Evolutionary conservation across 1,140 invertebrate species (phyloP), one percentile per base, ranked within the genome.

Genomic region (Trachymyrmex septentrionalis): DNA sequence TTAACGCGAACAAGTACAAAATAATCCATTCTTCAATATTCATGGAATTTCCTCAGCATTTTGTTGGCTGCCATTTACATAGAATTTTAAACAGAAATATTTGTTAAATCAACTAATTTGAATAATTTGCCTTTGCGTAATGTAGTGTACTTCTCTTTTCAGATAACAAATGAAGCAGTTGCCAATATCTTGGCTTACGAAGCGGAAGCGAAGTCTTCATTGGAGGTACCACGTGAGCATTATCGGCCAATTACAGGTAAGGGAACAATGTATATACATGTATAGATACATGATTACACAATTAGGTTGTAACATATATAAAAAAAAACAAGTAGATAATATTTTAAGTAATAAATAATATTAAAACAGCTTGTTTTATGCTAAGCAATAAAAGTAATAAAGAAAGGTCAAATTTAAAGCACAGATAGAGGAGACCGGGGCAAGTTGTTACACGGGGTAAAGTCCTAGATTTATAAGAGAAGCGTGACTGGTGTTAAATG

Each of bases 111-210:
- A 1, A 55, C 30, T 38, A 71, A 69, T 5, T 64, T 64, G 7
- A 19, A 66, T 24, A 48, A 69, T 69, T 69, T 71, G 24, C 7
- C 14, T 4, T 16, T 76, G 21, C 3, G 14, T 44, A 44, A 77
- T 63, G 7, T 27, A 73, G 3, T 30, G 1, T 61, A 6, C 9
- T 14, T 12, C 19, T 78, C 30, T 80, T 66, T 63, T 61, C n/a
- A 84, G 80, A 19, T 84, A 61, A 44, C 69, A 10, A 50, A 84
- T 30, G 55, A 84, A 48, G 80, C 69, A 16, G 55, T 44, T 34
- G 19, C 67, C 12, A 84, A 84, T 50, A 61, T 73, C n/a, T 84
- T 73, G 69, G 34, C 24, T 84, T 84, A 73, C 5, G 80, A 81
- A 57, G 2, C 27, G 34, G 78, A 38, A 50, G 24, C 3, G 38